Evolutionary conservation across 1,140 invertebrate genomes (phyloP), one percentile per base, ranked within the genome.

Genomic region (Nilaparvata lugens): DNA sequence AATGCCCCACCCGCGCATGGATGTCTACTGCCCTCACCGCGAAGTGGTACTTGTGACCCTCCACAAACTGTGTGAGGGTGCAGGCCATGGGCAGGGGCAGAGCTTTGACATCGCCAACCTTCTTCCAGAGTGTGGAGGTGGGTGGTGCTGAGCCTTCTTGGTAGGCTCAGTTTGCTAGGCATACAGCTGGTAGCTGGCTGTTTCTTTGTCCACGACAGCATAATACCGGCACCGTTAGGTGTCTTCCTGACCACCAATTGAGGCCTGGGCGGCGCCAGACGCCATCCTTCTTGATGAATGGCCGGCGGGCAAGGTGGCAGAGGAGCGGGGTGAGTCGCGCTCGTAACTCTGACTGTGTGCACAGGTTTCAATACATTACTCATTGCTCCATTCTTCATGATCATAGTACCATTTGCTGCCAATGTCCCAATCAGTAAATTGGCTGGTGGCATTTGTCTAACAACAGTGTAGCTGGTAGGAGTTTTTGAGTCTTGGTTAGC

Each of bases 71-170:
- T 9, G 93, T 96, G 16, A 97, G 76, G 0, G 93, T 97, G 66
- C 93, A 96, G 1, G 95, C 93, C 95, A 97, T 97, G 0, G 94
- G 94, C 52, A 97, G 73, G 13, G 92, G 87, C 63, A 97, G 74
- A 4, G 94, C 92, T 73, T 93, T 91, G 0, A 97, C 91, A 75
- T 96, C 91, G 14, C 94, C 94, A 55, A 97, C 91, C 82, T 93
- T 93, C 62, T 93, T 91, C 94, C 93, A 97, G 7, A 89, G 76
- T n/a, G 81, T 74, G 13, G 85, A 81, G 66, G 70, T 83, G 3
- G 87, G 85, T 18, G 79, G 75, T n/a, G 60, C 58, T 4, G 74
- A 68, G 23, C 80, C 79, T 76, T 96, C 93, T 73, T 96, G 92
- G 72, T 96, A 97, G n/a, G n/a, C n/a, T n/a, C n/a, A n/a, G n/a